These are phyloP conservation scores for Leptinotarsa texana DNA, from an alignment of 1,140 invertebrate species.

Conservation along the genomic window DNA sequence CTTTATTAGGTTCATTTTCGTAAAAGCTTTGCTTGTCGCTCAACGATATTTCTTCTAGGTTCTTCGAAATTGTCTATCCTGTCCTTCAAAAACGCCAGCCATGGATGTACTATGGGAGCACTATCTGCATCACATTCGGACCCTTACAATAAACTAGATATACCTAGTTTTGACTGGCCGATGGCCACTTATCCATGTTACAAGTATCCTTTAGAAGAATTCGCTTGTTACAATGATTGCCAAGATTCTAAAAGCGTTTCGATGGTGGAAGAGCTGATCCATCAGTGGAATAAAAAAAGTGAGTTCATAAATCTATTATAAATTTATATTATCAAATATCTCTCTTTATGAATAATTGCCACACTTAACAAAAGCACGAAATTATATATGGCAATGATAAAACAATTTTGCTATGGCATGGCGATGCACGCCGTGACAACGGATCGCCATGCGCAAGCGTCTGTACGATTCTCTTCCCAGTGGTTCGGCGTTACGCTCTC, in stretches of 20 bases:
- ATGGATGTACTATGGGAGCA: constrained; percentile 83
- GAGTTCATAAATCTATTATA: constrained; percentile 36
- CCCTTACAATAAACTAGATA: constrained; percentile 92
- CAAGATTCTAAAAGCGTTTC: constrained; percentile 74
- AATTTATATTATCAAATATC: no score
- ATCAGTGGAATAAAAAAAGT: constrained; percentile 72
- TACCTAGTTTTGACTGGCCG: constrained; percentile 87
- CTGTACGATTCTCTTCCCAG: no score
- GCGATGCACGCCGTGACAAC: no score
- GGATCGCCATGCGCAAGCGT: no score
- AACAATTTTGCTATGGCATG: no score
- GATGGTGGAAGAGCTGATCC: constrained; percentile 77
- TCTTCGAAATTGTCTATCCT: constrained; percentile 81
- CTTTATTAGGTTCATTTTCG: not conserved
- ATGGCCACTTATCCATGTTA: constrained; percentile 77
- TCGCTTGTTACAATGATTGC: constrained; percentile 73
- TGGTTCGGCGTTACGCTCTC: no score
- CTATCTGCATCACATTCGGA: constrained; percentile 92
- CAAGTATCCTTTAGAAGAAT: constrained; percentile 89
- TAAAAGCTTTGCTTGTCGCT: not conserved
- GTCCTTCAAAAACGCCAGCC: constrained; percentile 85
- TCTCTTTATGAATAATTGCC: no score
- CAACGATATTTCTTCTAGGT: not conserved
- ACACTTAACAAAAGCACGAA: no score
- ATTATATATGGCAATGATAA: no score